Percentiles rank a stretch among this genome's conserved stretches.
phyloP scores from a whole-genome alignment of 2,797 vertebrate species.

The Acanthurus tractus region DNA sequence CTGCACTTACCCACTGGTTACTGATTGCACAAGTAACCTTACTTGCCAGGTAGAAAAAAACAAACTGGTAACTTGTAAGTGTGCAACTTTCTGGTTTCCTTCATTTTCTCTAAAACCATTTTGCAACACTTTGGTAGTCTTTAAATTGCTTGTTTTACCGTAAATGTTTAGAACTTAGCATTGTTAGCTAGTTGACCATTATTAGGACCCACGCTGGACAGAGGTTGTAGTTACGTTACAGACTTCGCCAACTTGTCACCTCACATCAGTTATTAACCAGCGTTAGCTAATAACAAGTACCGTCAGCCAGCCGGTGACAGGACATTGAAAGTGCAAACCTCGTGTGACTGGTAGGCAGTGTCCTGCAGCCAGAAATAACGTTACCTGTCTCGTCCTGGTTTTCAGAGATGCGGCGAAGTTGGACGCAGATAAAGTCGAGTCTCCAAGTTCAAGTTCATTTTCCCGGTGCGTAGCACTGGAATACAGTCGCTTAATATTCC shows the following conservation, averaged over 20 bases:
- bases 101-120: neutral
- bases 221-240: neutral
- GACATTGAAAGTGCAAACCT: too few relatives aligned
- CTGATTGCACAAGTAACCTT: too few relatives aligned
- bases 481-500: slow-evolving; percentile 41
- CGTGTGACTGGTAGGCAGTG: fast-evolving
- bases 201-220: neutral
- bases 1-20: too few relatives aligned
- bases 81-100: too few relatives aligned
- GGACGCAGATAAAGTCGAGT: slow-evolving; percentile 47
- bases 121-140: neutral
- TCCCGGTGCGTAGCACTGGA: slow-evolving; percentile 73
- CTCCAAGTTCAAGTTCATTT: slow-evolving; percentile 63
- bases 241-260: neutral
- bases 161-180: neutral
- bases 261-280: neutral
- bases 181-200: neutral
- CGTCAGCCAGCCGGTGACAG: neutral
- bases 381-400: slow-evolving; percentile 54
- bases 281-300: neutral
- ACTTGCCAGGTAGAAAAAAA: too few relatives aligned
- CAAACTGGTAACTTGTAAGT: neutral
- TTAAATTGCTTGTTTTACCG: neutral
- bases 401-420: slow-evolving; percentile 54
- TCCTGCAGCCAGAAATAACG: too few relatives aligned